These are phyloP conservation scores for Ericerus pela DNA, from an alignment of 1,140 invertebrate genomes.

Conservation along the genomic window DNA sequence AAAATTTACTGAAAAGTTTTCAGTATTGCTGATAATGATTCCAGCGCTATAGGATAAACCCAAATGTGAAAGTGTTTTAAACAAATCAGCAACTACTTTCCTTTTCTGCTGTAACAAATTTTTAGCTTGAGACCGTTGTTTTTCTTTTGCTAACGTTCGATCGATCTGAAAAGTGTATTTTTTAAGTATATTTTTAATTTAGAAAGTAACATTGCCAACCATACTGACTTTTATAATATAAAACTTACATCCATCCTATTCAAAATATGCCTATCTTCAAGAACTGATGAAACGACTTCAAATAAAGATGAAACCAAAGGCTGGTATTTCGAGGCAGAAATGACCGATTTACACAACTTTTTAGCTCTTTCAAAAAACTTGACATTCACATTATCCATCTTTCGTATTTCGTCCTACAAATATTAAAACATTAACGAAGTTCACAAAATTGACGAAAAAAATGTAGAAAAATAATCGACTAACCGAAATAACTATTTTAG, in stretches of 20 bases:
- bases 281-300: not conserved
- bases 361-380: not conserved
- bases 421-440: not conserved
- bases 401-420: not conserved
- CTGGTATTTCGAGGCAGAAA: not conserved
- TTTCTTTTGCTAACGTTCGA: constrained; percentile 44
- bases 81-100: constrained; percentile 65
- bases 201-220: not conserved
- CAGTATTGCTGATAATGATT: constrained; percentile 29
- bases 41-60: constrained; percentile 71
- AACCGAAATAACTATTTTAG: not conserved
- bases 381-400: not conserved
- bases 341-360: not conserved
- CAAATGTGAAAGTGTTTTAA: constrained; percentile 52
- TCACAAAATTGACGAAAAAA: not conserved
- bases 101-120: constrained; percentile 69
- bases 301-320: not conserved
- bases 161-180: constrained; percentile 36
- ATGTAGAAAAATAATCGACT: not conserved
- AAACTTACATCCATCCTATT: constrained; percentile 1
- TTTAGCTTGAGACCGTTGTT: constrained; percentile 64
- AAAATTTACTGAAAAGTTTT: constrained; percentile 23
- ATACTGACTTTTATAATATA: not conserved
- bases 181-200: not conserved
- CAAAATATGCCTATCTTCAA: not conserved